phyloP scores from a whole-genome alignment of 2,888 invertebrate genomes.

The Eueremaeus valkanovi region DNA sequence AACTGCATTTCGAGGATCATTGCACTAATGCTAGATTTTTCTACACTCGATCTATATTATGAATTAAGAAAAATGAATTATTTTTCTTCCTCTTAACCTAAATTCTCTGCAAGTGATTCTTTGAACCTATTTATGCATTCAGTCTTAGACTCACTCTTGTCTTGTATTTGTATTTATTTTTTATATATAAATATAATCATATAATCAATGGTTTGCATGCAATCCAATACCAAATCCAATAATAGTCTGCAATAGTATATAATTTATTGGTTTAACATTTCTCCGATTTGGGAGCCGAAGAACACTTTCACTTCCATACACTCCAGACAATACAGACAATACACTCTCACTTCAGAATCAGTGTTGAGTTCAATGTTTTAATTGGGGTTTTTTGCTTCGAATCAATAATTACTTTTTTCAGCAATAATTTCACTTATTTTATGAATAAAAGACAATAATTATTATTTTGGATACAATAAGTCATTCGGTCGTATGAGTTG shows the following conservation, averaged over 20 bases:
- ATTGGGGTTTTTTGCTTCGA: neutral
- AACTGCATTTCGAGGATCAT: slow-evolving; percentile 17
- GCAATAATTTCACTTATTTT: neutral
- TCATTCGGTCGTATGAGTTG: slow-evolving; percentile 4
- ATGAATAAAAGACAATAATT: neutral
- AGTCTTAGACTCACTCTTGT: neutral
- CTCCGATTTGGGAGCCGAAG: neutral
- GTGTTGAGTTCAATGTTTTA: neutral
- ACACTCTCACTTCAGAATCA: neutral
- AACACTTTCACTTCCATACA: slow-evolving; percentile 4
- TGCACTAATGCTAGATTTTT: neutral
- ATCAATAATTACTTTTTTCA: neutral
- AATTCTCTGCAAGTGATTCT: neutral
- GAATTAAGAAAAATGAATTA: slow-evolving; percentile 23
- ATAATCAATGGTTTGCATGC: slow-evolving; percentile 5
- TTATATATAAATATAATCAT: too few relatives aligned
- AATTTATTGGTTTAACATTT: neutral
- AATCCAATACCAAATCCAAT: neutral
- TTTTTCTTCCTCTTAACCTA: slow-evolving; percentile 30
- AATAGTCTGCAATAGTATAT: neutral
- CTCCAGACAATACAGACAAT: neutral
- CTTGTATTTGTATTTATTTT: neutral
- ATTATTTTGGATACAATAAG: neutral
- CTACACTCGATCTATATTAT: slow-evolving; percentile 15
- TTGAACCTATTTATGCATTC: slow-evolving; percentile 9